Percentiles rank a stretch among this genome's conserved stretches.
Conservation (phyloP, 2,113 vertebrate genomes). For the Paradoxurus hermaphroditus region DNA sequence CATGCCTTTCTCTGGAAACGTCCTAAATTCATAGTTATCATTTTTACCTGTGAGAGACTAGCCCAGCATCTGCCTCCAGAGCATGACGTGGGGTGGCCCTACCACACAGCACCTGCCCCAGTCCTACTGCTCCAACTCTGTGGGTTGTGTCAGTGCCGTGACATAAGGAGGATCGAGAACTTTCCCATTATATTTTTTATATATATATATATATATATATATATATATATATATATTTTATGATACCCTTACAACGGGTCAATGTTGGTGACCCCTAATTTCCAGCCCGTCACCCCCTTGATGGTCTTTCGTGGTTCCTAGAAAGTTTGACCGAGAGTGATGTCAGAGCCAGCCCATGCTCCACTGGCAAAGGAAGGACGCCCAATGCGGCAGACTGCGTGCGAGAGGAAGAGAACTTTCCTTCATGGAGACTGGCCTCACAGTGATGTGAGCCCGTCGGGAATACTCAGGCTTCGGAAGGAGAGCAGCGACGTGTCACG, state of each 20-base stretch:
- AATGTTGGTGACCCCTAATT: not conserved
- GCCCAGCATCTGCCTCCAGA: not conserved
- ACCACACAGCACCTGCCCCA: too few species aligned
- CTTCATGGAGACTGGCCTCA: conserved; percentile 79
- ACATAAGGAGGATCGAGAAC: not conserved
- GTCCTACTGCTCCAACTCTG: fast-evolving
- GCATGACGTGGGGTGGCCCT: not conserved
- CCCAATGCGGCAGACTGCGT: not conserved
- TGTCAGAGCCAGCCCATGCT: not conserved
- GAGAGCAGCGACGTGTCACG: conserved; percentile 74
- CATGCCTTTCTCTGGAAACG: not conserved
- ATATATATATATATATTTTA: too few species aligned
- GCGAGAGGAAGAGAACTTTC: conserved; percentile 20
- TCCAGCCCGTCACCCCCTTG: not conserved
- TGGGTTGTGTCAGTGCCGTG: not conserved
- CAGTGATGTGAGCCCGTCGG: conserved; percentile 75
- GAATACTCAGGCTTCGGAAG: conserved; percentile 79
- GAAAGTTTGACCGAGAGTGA: not conserved
- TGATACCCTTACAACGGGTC: not conserved
- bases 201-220: too few species aligned
- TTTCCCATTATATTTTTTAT: not conserved
- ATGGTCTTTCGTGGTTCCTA: not conserved
- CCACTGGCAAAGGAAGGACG: not conserved
- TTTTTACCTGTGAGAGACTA: not conserved
- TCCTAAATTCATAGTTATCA: not conserved